Conservation (phyloP, 1,140 invertebrate species). For the Megathymus violae region DNA sequence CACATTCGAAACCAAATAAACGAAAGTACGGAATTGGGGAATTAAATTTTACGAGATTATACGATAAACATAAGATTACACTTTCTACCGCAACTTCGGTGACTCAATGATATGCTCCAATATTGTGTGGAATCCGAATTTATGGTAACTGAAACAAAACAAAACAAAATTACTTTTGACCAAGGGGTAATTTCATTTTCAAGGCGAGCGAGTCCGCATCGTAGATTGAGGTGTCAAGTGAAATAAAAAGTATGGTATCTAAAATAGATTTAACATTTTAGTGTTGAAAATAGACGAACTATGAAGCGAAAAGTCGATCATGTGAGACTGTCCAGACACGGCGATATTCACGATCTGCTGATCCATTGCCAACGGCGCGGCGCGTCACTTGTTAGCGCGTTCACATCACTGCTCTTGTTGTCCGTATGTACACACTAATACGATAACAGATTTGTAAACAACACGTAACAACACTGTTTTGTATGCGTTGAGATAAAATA, state of each 20-base stretch:
- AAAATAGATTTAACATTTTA: slow-evolving; percentile 60
- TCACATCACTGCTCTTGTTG: slow-evolving; percentile 49
- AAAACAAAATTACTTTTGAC: slow-evolving; percentile 24
- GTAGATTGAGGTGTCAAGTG: slow-evolving; percentile 62
- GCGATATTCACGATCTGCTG: slow-evolving; percentile 55
- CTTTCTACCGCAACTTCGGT: slow-evolving; percentile 49
- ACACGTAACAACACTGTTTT: slow-evolving; percentile 50
- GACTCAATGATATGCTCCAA: slow-evolving; percentile 70
- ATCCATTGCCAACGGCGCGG: slow-evolving; percentile 58
- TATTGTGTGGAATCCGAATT: slow-evolving; percentile 60
- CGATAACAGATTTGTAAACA: slow-evolving; percentile 52
- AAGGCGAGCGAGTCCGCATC: slow-evolving; percentile 56
- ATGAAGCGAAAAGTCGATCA: slow-evolving; percentile 59
- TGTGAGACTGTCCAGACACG: slow-evolving; percentile 59
- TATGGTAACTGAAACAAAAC: slow-evolving; percentile 79
- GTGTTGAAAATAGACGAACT: slow-evolving; percentile 38
- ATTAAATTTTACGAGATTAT: slow-evolving; percentile 66
- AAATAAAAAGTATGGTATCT: slow-evolving; percentile 63
- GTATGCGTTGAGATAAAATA: slow-evolving; percentile 55
- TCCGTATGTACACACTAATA: slow-evolving; percentile 48
- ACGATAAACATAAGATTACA: slow-evolving; percentile 70
- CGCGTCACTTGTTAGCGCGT: slow-evolving; percentile 67
- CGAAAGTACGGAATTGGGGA: slow-evolving; percentile 73
- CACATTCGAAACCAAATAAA: slow-evolving; percentile 71
- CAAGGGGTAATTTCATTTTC: slow-evolving; percentile 50